These are phyloP conservation scores for Pygocentrus nattereri DNA, from an alignment of 2,797 vertebrate species.

Conservation along the genomic window DNA sequence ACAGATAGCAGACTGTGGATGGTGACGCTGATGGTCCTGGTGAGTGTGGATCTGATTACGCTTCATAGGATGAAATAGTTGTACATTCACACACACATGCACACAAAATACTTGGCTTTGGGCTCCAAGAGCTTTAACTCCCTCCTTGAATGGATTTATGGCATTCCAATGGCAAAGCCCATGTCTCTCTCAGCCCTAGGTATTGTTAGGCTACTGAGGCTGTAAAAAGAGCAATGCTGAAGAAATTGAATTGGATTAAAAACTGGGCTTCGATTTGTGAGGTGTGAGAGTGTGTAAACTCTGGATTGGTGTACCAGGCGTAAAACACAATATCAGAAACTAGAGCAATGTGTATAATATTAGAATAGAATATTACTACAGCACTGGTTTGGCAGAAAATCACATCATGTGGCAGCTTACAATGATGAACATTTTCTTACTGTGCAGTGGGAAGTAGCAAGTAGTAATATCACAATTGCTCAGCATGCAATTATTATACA, in stretches of 20 bases:
- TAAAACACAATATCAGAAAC: conserved; percentile 25
- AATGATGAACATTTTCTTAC: background rate
- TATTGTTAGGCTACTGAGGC: conserved; percentile 17
- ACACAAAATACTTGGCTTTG: conserved; percentile 2
- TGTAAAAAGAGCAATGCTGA: conserved; percentile 25
- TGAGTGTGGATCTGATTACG: conserved; percentile 7
- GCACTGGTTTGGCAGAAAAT: background rate
- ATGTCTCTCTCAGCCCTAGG: conserved; percentile 12
- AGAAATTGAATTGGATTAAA: conserved; percentile 35
- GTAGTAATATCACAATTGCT: background rate
- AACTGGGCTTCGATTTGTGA: conserved; percentile 27
- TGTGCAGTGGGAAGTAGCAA: background rate
- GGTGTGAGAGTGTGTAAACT: conserved; percentile 13
- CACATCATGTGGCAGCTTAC: background rate
- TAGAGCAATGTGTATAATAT: conserved; percentile 4
- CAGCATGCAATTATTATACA: too few species aligned
- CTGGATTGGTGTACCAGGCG: conserved; percentile 22
- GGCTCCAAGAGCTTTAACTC: conserved; percentile 20
- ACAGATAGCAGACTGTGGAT: conserved; percentile 12
- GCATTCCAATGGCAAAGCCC: conserved; percentile 24
- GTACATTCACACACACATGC: background rate
- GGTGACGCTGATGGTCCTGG: background rate
- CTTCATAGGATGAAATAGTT: background rate
- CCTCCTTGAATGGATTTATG: conserved; percentile 43
- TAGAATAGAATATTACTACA: background rate